phyloP scores from a whole-genome alignment of 2,797 vertebrate genomes.

The Stomatorhinus walkeri region DNA sequence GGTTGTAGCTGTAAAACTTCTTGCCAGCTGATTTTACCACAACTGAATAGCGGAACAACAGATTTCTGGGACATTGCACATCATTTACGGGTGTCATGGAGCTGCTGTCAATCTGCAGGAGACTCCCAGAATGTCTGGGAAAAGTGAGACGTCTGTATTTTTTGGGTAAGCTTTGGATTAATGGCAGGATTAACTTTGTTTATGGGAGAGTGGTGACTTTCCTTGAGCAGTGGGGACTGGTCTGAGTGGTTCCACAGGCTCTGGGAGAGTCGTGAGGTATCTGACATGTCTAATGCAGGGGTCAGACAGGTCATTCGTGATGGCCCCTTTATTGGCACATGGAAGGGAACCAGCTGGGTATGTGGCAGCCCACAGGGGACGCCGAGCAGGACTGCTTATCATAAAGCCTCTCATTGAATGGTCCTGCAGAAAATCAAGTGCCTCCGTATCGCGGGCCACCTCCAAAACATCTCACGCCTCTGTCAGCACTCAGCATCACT shows the following conservation, averaged over 20 bases:
- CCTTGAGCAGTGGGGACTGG: neutral
- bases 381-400: neutral
- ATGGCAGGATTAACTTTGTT: neutral
- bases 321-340: conserved; percentile 13
- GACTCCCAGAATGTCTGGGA: neutral
- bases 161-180: neutral
- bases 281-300: neutral
- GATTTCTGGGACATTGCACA: neutral
- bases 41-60: neutral
- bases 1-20: neutral
- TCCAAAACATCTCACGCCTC: neutral
- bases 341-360: conserved; percentile 1
- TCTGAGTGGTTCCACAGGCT: neutral
- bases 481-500: conserved; percentile 2
- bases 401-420: neutral
- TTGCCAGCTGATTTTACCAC: neutral
- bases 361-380: neutral
- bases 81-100: neutral
- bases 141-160: neutral
- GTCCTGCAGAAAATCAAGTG: neutral
- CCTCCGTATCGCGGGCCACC: neutral
- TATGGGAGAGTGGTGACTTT: neutral
- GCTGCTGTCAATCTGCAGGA: neutral
- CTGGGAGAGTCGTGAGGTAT: neutral
- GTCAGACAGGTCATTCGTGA: conserved; percentile 18